Conservation (phyloP, 1,140 invertebrate genomes). For the Metopolophium dirhodum region DNA sequence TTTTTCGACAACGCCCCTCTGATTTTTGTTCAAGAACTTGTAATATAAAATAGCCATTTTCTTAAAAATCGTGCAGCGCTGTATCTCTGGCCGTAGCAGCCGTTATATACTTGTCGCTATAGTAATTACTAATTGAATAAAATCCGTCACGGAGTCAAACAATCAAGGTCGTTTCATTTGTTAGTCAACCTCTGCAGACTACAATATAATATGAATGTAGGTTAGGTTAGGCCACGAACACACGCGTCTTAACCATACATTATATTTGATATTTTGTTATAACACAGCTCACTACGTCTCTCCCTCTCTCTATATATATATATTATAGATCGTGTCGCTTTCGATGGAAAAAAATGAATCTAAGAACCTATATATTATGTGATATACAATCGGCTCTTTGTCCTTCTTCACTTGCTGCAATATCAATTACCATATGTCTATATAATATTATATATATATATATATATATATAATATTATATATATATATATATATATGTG, state of each 20-base stretch:
- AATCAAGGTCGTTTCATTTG: constrained; percentile 47
- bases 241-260: constrained; percentile 5
- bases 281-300: neutral
- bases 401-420: neutral
- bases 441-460: too few relatives aligned
- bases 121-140: constrained; percentile 35
- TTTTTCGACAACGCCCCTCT: neutral
- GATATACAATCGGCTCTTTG: neutral
- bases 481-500: too few relatives aligned
- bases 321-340: constrained; percentile 31
- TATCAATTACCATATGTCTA: neutral
- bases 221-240: constrained; percentile 43
- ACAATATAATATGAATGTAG: constrained; percentile 30
- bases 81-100: neutral
- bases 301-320: neutral
- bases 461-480: too few relatives aligned
- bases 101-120: neutral
- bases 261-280: constrained; percentile 28
- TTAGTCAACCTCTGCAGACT: neutral
- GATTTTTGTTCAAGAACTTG: constrained; percentile 15
- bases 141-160: constrained; percentile 49
- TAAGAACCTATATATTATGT: neutral
- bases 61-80: neutral
- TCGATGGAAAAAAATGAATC: neutral
- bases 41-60: neutral